Percentiles rank a stretch among this genome's conserved stretches.
These are phyloP conservation scores for Malurus splendens DNA, from an alignment of 2,797 vertebrate species.

Conservation along the genomic window DNA sequence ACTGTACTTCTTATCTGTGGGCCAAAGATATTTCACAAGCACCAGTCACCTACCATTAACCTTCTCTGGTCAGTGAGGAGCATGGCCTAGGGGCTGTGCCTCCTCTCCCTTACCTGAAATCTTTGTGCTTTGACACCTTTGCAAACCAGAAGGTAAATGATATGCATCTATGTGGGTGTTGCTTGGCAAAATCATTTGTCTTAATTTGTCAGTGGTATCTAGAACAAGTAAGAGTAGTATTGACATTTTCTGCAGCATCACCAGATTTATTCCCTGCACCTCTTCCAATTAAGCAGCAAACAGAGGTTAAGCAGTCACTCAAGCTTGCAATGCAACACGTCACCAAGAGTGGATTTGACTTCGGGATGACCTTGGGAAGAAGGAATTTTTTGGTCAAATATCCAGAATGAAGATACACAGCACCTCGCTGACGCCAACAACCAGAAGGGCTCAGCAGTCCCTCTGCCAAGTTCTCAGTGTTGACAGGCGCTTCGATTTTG, in stretches of 20 bases:
- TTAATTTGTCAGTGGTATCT: background rate
- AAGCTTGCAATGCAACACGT: background rate
- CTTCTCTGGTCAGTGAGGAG: background rate
- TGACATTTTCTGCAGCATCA: background rate
- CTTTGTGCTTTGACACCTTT: background rate
- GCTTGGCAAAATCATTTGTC: background rate
- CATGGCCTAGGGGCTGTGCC: accelerated
- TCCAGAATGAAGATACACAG: background rate
- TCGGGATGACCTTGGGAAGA: background rate
- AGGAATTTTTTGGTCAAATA: background rate
- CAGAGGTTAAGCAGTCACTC: background rate
- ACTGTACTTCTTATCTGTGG: background rate
- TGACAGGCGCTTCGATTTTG: background rate
- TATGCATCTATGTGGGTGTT: background rate
- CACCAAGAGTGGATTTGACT: background rate
- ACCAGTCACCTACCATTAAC: background rate
- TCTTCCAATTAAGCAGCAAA: constrained; percentile 1
- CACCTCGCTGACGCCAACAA: background rate
- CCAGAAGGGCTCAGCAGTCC: background rate
- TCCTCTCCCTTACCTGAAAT: background rate
- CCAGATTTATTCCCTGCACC: background rate
- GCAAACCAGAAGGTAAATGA: background rate
- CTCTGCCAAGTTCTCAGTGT: background rate
- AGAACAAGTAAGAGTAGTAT: background rate
- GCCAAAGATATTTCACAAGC: background rate